Evolutionary conservation across 2,797 vertebrate genomes (phyloP).

Genomic region (Pygocentrus nattereri): DNA sequence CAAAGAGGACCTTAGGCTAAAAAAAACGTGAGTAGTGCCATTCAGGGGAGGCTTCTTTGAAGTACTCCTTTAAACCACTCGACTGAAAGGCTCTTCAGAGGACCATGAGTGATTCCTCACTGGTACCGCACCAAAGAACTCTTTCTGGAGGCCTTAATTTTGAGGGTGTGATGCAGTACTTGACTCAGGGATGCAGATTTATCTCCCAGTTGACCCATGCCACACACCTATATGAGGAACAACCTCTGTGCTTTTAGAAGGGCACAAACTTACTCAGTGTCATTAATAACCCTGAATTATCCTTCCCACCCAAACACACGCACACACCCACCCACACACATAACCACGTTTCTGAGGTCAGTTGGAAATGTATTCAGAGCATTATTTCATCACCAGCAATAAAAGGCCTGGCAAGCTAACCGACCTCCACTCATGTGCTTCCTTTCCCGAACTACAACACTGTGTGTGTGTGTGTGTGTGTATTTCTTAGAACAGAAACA

Average conservation of each 20-base stretch:
- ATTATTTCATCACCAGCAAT: slow-evolving; percentile 44
- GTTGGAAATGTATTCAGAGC: slow-evolving; percentile 39
- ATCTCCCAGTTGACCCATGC: slow-evolving; percentile 46
- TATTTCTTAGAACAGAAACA: slow-evolving; percentile 29
- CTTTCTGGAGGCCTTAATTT: not conserved
- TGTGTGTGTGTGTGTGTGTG: slow-evolving; percentile 24
- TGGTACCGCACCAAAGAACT: not conserved
- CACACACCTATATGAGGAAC: slow-evolving; percentile 49
- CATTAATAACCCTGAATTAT: slow-evolving; percentile 56
- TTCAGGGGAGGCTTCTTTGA: no score
- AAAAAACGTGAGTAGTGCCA: no score
- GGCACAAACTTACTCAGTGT: slow-evolving; percentile 37
- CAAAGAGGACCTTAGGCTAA: no score
- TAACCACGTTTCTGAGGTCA: slow-evolving; percentile 29
- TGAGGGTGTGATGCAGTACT: not conserved
- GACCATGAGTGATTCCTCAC: not conserved
- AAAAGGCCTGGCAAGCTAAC: slow-evolving; percentile 42
- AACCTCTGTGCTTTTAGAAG: slow-evolving; percentile 56
- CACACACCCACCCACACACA: slow-evolving; percentile 19
- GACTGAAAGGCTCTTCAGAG: not conserved
- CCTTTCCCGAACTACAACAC: slow-evolving; percentile 18
- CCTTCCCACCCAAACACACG: slow-evolving; percentile 30
- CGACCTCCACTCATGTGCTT: slow-evolving; percentile 37
- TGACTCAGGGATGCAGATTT: slow-evolving; percentile 40
- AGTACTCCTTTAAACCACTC: not conserved